phyloP scores from a whole-genome alignment of 2,888 invertebrate species.

The Sinhomidia bicolor region DNA sequence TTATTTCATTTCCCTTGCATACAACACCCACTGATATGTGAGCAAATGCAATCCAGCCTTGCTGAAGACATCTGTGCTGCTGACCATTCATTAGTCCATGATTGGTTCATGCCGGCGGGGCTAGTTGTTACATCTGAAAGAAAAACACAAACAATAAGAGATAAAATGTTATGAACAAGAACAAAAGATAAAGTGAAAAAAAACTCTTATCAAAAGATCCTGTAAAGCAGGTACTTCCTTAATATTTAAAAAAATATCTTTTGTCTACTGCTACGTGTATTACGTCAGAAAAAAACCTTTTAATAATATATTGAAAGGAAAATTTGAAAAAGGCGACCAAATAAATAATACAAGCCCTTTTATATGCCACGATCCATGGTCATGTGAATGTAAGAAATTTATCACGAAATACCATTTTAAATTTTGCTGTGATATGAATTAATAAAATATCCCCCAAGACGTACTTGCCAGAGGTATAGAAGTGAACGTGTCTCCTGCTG shows the following conservation, averaged over 20 bases:
- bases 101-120: neutral
- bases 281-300: slow-evolving; percentile 2
- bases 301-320: neutral
- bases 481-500: slow-evolving; percentile 59
- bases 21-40: neutral
- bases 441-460: slow-evolving; percentile 33
- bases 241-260: neutral
- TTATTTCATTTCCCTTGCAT: neutral
- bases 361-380: slow-evolving; percentile 10
- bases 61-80: neutral
- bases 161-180: neutral
- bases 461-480: slow-evolving; percentile 13
- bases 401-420: slow-evolving; percentile 48
- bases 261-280: neutral
- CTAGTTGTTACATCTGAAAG: slow-evolving; percentile 4
- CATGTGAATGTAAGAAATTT: neutral
- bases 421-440: slow-evolving; percentile 4
- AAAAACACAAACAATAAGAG: slow-evolving; percentile 23
- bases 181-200: slow-evolving; percentile 28
- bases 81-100: slow-evolving; percentile 3
- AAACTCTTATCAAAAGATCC: slow-evolving; percentile 6
- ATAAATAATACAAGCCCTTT: neutral
- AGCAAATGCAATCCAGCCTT: neutral
- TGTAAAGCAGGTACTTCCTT: neutral
- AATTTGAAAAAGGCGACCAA: neutral